These are phyloP conservation scores for Drosophila kuntzei DNA, from an alignment of 2,888 invertebrate species.

Conservation along the genomic window DNA sequence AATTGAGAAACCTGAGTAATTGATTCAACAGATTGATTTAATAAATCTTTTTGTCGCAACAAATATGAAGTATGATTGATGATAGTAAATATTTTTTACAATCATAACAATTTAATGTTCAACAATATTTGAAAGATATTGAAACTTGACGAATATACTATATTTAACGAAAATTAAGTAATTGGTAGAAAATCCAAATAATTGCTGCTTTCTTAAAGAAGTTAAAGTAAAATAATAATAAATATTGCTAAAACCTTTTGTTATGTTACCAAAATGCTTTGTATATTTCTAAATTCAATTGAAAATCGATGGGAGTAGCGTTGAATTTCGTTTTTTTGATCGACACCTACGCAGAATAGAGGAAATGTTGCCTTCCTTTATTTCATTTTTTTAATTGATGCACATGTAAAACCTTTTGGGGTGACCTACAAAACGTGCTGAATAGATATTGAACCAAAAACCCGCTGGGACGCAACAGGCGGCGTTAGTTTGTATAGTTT, in stretches of 20 bases:
- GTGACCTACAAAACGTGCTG: conserved; percentile 67
- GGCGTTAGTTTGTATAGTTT: conserved; percentile 37
- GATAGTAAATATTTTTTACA: not conserved
- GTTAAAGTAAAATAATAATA: not conserved
- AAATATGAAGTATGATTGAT: not conserved
- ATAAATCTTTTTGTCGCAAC: not conserved
- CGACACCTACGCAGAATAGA: conserved; percentile 27
- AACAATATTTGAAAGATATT: not conserved
- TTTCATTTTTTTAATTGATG: conserved; percentile 65
- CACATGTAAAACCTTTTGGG: conserved; percentile 55
- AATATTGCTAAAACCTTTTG: not conserved
- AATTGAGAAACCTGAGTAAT: not conserved
- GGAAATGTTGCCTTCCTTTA: conserved; percentile 23
- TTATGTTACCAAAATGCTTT: conserved; percentile 5
- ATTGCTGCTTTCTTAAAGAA: not conserved
- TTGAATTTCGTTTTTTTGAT: not conserved
- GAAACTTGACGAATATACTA: not conserved
- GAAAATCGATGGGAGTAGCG: not conserved
- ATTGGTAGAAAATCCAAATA: not conserved
- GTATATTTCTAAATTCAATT: not conserved
- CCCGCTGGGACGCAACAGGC: conserved; percentile 74
- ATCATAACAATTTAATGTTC: not conserved
- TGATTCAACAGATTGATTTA: not conserved
- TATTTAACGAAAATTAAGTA: not conserved
- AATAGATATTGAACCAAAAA: conserved; percentile 54